Percentiles rank a stretch among this genome's conserved stretches.
These are phyloP conservation scores for Chymomyza costata DNA, from an alignment of 1,140 invertebrate species.

Conservation along the genomic window DNA sequence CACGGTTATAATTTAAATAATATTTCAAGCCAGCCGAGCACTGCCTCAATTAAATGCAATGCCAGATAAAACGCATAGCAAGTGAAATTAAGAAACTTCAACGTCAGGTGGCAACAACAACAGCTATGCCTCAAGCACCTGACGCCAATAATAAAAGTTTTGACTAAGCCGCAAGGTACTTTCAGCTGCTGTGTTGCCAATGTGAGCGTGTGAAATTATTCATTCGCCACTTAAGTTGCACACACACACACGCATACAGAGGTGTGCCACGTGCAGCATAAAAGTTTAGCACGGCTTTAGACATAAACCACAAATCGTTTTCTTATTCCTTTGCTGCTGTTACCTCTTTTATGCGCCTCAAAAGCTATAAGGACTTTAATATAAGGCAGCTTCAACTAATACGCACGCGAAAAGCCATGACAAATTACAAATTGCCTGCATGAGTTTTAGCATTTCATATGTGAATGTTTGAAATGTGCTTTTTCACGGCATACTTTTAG, in stretches of 20 bases:
- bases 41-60: slow-evolving; percentile 50
- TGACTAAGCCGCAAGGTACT: neutral
- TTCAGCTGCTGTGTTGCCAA: neutral
- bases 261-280: slow-evolving; percentile 53
- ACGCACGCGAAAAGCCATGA: slow-evolving; percentile 14
- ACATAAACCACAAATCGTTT: slow-evolving; percentile 1
- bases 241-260: slow-evolving; percentile 22
- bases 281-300: slow-evolving; percentile 50
- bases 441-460: no score
- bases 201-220: slow-evolving; percentile 61
- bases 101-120: slow-evolving; percentile 21
- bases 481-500: slow-evolving; percentile 43
- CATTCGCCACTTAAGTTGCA: slow-evolving; percentile 68
- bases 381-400: slow-evolving; percentile 25
- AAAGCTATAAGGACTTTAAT: slow-evolving; percentile 32
- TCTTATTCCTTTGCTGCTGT: no score
- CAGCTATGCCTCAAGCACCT: slow-evolving; percentile 19
- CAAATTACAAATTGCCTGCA: slow-evolving; percentile 7
- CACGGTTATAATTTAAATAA: no score
- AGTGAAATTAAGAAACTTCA: slow-evolving; percentile 34
- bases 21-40: no score
- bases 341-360: slow-evolving; percentile 25
- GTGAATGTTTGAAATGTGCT: slow-evolving; percentile 40
- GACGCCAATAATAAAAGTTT: slow-evolving; percentile 48
- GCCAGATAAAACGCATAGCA: slow-evolving; percentile 13